A percentile compares a stretch with the other conserved stretches of the same genome.
phyloP scores from a whole-genome alignment of 2,113 vertebrate genomes.

The Nymphicus hollandicus region DNA sequence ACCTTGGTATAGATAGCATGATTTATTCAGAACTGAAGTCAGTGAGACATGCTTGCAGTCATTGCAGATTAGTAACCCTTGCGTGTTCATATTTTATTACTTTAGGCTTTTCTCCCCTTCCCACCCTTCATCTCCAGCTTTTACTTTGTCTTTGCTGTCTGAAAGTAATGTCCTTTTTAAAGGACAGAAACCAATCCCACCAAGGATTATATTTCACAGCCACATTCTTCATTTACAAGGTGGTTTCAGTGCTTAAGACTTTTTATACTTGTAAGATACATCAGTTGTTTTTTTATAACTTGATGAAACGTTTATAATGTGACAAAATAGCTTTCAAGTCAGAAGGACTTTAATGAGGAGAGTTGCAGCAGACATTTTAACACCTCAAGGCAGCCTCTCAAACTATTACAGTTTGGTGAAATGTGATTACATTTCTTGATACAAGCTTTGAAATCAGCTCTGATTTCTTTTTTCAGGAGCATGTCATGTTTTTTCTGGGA shows the following conservation, averaged over 20 bases:
- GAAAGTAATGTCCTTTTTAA: background rate
- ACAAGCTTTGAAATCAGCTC: background rate
- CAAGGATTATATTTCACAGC: slow-evolving; percentile 42
- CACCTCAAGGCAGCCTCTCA: background rate
- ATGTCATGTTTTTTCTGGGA: background rate
- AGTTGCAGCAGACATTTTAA: background rate
- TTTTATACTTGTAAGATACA: background rate
- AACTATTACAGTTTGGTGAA: background rate
- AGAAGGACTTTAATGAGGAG: background rate
- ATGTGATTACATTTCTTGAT: background rate
- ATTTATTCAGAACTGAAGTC: slow-evolving; percentile 55
- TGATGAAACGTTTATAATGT: slow-evolving; percentile 18
- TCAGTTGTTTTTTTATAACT: background rate
- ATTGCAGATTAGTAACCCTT: background rate
- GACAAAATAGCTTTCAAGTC: slow-evolving; percentile 6
- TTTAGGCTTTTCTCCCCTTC: background rate
- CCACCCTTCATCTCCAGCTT: slow-evolving; percentile 14
- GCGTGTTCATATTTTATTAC: slow-evolving; percentile 40
- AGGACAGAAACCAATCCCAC: slow-evolving; percentile 17
- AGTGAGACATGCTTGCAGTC: background rate
- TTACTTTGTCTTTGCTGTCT: background rate
- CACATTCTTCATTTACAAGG: slow-evolving; percentile 53
- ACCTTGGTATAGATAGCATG: slow-evolving; percentile 29
- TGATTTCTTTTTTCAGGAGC: background rate
- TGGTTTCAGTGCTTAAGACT: background rate